Evolutionary conservation across 1,140 invertebrate species (phyloP).

Genomic region (Harpegnathos saltator): DNA sequence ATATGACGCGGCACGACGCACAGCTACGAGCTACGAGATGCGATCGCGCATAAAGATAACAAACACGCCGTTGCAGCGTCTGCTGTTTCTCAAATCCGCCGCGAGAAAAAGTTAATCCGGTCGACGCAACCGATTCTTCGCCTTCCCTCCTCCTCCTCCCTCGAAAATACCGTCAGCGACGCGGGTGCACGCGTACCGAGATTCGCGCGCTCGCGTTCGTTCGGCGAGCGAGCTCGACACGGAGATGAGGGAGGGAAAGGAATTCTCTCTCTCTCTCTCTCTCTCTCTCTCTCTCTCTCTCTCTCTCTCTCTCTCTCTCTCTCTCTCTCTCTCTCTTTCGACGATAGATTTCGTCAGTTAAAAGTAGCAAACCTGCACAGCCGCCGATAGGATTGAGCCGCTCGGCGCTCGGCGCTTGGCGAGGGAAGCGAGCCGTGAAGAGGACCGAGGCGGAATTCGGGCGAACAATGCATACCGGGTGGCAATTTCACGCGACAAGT

Average conservation of each 20-base stretch:
- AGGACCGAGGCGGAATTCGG: conserved; percentile 79
- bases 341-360: conserved; percentile 26
- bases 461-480: conserved; percentile 84
- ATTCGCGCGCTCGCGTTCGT: background rate
- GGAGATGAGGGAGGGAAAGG: background rate
- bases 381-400: conserved; percentile 78
- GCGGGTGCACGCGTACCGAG: background rate
- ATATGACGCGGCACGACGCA: conserved; percentile 70
- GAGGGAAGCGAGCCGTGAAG: conserved; percentile 73
- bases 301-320: too few relatives aligned
- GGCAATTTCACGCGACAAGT: conserved; percentile 87
- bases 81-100: conserved; percentile 71
- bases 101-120: conserved; percentile 69
- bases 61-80: conserved; percentile 78
- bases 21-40: conserved; percentile 72
- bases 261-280: too few relatives aligned
- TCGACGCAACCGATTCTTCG: conserved; percentile 61
- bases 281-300: too few relatives aligned
- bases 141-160: background rate
- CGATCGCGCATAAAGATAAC: conserved; percentile 81
- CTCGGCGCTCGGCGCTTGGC: too few relatives aligned
- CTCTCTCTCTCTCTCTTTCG: too few relatives aligned
- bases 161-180: background rate
- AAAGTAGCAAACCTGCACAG: conserved; percentile 75
- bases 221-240: too few relatives aligned